Percentiles rank a stretch among this genome's conserved stretches.
Evolutionary conservation across 2,888 invertebrate genomes (phyloP).

Genomic region (Dione vanillae): DNA sequence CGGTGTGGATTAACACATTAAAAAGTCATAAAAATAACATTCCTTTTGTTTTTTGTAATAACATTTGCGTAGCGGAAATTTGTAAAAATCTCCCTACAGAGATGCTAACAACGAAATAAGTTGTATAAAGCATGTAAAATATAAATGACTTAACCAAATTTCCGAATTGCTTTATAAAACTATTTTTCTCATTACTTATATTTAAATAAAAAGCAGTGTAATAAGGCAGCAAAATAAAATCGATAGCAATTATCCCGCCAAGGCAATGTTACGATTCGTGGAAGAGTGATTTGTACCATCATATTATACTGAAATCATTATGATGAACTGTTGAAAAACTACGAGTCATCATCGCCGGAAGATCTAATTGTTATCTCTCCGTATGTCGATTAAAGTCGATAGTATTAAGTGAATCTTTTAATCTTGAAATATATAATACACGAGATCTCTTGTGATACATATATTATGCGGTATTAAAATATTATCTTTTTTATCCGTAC

Average conservation of each 20-base stretch:
- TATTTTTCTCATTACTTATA: background rate
- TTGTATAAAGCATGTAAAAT: too few relatives aligned
- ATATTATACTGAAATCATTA: constrained; percentile 30
- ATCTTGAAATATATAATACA: background rate
- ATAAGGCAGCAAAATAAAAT: constrained; percentile 1
- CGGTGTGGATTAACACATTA: too few relatives aligned
- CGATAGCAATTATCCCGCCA: background rate
- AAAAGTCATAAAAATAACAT: too few relatives aligned
- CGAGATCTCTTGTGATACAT: background rate
- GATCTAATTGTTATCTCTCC: constrained; percentile 42
- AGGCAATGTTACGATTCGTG: constrained; percentile 38
- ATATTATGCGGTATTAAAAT: too few relatives aligned
- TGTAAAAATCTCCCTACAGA: too few relatives aligned
- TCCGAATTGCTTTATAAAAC: too few relatives aligned
- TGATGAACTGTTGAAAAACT: constrained; percentile 28
- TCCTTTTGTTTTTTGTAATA: too few relatives aligned
- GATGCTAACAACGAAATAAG: too few relatives aligned
- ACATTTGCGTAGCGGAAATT: too few relatives aligned
- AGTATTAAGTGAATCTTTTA: constrained; percentile 7
- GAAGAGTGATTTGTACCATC: constrained; percentile 38
- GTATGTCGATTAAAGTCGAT: constrained; percentile 1
- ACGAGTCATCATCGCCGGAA: constrained; percentile 46
- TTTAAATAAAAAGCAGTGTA: background rate
- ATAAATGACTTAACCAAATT: too few relatives aligned
- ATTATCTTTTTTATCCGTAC: too few relatives aligned